phyloP scores from a whole-genome alignment of 2,113 vertebrate species.

The Pyrgilauda ruficollis region DNA sequence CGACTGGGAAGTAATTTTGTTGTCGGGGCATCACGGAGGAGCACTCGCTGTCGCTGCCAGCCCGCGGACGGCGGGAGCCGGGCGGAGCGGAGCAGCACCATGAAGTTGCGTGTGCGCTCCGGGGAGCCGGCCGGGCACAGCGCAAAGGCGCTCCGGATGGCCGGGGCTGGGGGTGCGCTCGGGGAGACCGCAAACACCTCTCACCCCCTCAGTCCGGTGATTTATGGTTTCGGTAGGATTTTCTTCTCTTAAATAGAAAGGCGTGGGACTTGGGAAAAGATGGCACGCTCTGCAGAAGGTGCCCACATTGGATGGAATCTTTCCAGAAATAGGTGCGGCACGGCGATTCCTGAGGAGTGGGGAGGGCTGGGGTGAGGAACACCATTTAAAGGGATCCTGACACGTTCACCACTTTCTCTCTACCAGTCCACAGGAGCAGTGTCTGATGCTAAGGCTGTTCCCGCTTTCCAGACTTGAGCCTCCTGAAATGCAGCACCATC shows the following conservation, averaged over 20 bases:
- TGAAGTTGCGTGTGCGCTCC: too few species aligned
- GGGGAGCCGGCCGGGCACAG: neutral
- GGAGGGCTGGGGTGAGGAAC: neutral
- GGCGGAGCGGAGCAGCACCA: neutral
- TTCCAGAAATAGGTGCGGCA: neutral
- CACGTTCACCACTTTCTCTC: neutral
- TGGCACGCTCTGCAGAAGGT: neutral
- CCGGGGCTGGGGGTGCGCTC: neutral
- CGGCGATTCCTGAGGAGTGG: neutral
- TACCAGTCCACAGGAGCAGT: neutral
- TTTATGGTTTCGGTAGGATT: neutral
- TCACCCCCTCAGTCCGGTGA: neutral
- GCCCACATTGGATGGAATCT: neutral
- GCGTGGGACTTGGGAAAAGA: neutral
- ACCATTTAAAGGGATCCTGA: neutral
- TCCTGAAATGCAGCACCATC: neutral
- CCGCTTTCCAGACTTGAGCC: slow-evolving; percentile 45
- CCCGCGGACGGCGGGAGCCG: neutral
- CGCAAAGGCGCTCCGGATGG: too few species aligned
- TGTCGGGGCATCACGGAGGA: neutral
- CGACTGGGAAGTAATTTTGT: neutral
- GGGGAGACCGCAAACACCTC: neutral
- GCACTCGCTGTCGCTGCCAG: neutral
- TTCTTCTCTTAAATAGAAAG: neutral
- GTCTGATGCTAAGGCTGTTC: neutral